Conservation (phyloP, 2,797 vertebrate genomes). For the Otolemur crassicaudatus region DNA sequence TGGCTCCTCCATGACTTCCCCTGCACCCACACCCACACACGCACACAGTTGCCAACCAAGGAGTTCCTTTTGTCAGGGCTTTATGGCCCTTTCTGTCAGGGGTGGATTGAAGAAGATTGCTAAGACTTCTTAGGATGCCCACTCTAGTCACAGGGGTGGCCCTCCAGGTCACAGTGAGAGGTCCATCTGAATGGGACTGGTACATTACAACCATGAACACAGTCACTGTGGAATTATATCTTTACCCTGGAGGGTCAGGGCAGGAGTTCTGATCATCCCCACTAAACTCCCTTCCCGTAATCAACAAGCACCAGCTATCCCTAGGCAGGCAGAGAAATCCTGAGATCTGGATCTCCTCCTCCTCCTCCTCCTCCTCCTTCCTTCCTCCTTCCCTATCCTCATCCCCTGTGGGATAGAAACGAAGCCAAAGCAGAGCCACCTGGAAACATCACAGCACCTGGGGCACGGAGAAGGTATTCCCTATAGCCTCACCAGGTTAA, state of each 20-base stretch:
- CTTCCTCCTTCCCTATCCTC: not conserved
- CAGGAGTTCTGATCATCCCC: not conserved
- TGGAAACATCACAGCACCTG: not conserved
- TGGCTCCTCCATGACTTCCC: not conserved
- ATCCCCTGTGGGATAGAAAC: not conserved
- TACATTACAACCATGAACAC: not conserved
- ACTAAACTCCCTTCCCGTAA: not conserved
- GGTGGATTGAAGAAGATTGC: not conserved
- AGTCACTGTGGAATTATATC: not conserved
- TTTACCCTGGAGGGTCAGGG: not conserved
- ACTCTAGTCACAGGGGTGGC: not conserved
- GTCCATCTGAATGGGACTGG: not conserved
- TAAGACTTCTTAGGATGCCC: not conserved
- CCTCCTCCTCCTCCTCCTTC: too few species aligned
- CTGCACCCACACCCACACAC: not conserved
- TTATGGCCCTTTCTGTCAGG: slow-evolving; percentile 5
- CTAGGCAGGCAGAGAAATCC: not conserved
- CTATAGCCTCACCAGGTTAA: not conserved
- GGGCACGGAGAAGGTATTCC: not conserved
- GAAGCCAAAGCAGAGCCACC: not conserved
- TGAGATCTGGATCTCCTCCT: not conserved
- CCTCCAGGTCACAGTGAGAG: not conserved
- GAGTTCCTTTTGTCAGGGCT: not conserved
- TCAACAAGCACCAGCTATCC: not conserved
- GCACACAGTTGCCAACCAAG: not conserved